Conservation (phyloP, 2,113 vertebrate species). For the Centrocercus urophasianus region DNA sequence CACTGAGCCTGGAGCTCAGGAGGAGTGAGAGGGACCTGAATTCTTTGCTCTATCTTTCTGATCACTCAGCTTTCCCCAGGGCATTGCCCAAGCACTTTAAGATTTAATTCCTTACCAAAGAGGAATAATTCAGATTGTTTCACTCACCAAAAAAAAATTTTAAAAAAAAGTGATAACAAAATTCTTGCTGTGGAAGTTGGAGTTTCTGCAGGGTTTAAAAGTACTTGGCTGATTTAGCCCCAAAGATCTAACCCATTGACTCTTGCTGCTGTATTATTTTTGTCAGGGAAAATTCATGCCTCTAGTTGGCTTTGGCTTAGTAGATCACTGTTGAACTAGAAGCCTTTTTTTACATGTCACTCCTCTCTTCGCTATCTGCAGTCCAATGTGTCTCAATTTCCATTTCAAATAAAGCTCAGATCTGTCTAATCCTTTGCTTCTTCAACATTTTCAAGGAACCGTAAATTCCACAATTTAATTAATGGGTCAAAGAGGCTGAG, state of each 20-base stretch:
- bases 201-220: neutral
- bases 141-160: neutral
- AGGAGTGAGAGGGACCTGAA: neutral
- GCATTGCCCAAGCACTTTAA: neutral
- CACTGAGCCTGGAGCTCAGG: neutral
- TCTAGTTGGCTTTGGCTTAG: conserved; percentile 12
- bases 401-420: conserved; percentile 66
- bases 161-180: neutral
- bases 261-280: neutral
- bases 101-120: neutral
- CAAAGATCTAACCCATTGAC: neutral
- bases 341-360: neutral
- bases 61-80: neutral
- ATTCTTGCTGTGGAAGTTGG: neutral
- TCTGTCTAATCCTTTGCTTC: conserved; percentile 64
- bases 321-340: neutral
- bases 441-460: conserved; percentile 65
- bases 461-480: conserved; percentile 74
- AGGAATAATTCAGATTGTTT: neutral
- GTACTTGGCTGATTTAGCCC: neutral
- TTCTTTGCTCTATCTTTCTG: neutral
- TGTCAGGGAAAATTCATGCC: neutral
- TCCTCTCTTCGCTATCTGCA: conserved; percentile 6
- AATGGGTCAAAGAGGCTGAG: conserved; percentile 61
- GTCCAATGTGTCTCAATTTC: conserved; percentile 48